Percentiles rank a stretch among this genome's conserved stretches.
Conservation (phyloP, 2,113 vertebrate species). For the Erpornis zantholeuca region DNA sequence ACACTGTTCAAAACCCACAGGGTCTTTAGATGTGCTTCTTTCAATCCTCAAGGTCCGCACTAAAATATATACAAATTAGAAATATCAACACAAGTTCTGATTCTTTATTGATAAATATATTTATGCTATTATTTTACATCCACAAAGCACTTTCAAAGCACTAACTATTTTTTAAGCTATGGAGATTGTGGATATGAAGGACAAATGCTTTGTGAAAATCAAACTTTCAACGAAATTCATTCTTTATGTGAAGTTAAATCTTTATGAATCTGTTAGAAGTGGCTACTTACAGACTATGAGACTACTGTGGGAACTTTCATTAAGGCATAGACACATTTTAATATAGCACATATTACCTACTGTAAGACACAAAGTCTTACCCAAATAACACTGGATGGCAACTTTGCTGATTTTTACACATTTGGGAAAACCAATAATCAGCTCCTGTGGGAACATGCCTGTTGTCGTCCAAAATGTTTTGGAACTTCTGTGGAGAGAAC, state of each 20-base stretch:
- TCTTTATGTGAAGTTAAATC: not conserved
- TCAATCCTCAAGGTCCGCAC: conserved; percentile 87
- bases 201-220: not conserved
- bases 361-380: conserved; percentile 61
- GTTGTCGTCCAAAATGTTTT: conserved; percentile 93
- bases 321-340: not conserved
- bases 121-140: not conserved
- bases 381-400: conserved; percentile 83
- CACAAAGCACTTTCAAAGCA: not conserved
- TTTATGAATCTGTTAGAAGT: not conserved
- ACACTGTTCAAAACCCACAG: conserved; percentile 81
- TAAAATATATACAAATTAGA: conserved; percentile 48
- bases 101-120: not conserved
- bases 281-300: fast-evolving
- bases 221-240: not conserved
- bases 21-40: conserved; percentile 79
- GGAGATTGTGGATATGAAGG: too few relatives aligned
- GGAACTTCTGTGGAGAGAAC: conserved; percentile 71
- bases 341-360: not conserved
- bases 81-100: not conserved
- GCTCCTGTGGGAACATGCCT: conserved; percentile 94
- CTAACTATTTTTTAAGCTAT: not conserved
- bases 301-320: not conserved
- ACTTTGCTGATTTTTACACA: conserved; percentile 77
- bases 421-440: conserved; percentile 84